phyloP scores from a whole-genome alignment of 2,797 vertebrate species.

The Lophius americanus region DNA sequence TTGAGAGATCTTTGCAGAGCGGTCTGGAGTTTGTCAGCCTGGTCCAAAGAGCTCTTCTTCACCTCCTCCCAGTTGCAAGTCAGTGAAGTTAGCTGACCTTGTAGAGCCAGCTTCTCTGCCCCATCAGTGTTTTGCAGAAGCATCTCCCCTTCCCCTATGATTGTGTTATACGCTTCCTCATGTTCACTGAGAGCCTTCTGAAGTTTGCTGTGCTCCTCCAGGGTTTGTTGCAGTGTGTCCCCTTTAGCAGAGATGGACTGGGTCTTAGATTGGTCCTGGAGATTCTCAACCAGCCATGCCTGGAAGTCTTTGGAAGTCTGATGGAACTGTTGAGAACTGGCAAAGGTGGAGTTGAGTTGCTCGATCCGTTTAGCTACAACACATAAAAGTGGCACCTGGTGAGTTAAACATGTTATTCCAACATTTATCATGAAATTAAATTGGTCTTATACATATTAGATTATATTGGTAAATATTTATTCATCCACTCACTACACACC shows the following conservation, averaged over 20 bases:
- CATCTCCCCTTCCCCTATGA: constrained; percentile 88
- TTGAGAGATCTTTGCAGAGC: constrained; percentile 87
- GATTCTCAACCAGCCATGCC: constrained; percentile 88
- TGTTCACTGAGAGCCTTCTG: constrained; percentile 80
- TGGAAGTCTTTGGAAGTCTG: constrained; percentile 94
- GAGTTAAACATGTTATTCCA: not conserved
- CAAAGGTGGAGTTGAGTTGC: constrained; percentile 90
- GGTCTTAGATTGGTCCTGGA: constrained; percentile 83
- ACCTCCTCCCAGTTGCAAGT: constrained; percentile 90
- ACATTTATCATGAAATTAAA: too few species aligned
- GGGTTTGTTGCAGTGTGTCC: constrained; percentile 81
- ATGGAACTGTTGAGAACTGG: constrained; percentile 95
- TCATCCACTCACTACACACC: not conserved
- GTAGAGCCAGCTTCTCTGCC: constrained; percentile 88
- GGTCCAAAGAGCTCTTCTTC: constrained; percentile 84
- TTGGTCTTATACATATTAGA: too few species aligned
- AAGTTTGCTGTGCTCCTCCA: constrained; percentile 86
- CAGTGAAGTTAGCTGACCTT: constrained; percentile 87
- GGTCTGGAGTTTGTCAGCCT: constrained; percentile 83
- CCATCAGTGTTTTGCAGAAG: constrained; percentile 91
- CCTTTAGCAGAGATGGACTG: constrained; percentile 84
- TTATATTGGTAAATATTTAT: too few species aligned
- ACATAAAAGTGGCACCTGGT: constrained; percentile 27
- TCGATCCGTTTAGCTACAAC: constrained; percentile 87
- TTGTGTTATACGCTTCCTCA: constrained; percentile 84